Evolutionary conservation across 2,797 vertebrate species (phyloP).

Genomic region (Austrolebias charrua): DNA sequence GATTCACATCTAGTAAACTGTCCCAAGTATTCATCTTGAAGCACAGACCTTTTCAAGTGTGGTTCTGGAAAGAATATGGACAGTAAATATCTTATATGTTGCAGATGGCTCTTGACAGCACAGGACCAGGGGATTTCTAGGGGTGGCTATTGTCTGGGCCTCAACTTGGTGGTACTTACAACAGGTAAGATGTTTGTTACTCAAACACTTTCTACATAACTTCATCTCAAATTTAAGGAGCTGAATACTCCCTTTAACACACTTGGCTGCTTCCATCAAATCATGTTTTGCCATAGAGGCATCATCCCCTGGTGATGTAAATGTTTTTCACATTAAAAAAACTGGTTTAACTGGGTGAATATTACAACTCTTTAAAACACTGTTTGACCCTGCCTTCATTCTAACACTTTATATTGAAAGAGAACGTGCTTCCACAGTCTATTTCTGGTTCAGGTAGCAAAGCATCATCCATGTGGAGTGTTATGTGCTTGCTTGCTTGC

Average conservation of each 20-base stretch:
- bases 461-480: constrained; percentile 12
- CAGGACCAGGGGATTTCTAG: too few species aligned
- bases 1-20: neutral
- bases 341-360: neutral
- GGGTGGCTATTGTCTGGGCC: too few species aligned
- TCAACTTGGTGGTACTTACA: too few species aligned
- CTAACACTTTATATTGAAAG: constrained; percentile 6
- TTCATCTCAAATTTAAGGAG: too few species aligned
- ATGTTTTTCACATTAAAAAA: neutral
- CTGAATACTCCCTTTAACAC: constrained; percentile 1
- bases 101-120: too few species aligned
- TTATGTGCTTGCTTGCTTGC: constrained; percentile 3
- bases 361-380: neutral
- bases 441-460: constrained; percentile 18
- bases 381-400: constrained; percentile 22
- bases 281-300: constrained; percentile 11
- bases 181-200: too few species aligned
- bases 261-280: constrained; percentile 26
- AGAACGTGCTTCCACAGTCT: constrained; percentile 26
- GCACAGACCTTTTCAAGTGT: too few species aligned
- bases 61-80: too few species aligned
- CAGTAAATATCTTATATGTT: too few species aligned
- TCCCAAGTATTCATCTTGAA: constrained; percentile 4
- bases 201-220: too few species aligned
- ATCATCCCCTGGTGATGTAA: constrained; percentile 17